Conservation (phyloP, 2,888 invertebrate genomes). For the Nematopogon swammerdamellus region DNA sequence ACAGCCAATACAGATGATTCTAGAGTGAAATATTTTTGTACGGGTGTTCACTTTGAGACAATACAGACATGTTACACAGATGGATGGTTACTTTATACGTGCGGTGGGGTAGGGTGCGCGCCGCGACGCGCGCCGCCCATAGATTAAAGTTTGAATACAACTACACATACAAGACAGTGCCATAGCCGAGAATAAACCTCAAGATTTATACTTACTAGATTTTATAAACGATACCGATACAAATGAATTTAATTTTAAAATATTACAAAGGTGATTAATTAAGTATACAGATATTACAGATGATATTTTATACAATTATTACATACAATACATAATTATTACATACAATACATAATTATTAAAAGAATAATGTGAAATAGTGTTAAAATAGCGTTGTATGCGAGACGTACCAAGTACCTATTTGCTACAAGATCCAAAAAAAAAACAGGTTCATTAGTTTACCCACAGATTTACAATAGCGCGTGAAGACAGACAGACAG, state of each 20-base stretch:
- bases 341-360: conserved; percentile 49
- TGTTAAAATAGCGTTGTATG: conserved; percentile 40
- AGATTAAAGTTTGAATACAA: conserved; percentile 50
- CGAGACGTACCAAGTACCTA: conserved; percentile 33
- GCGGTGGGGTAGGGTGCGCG: conserved; percentile 14
- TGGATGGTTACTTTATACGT: neutral
- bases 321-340: conserved; percentile 50
- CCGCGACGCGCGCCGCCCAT: conserved; percentile 25
- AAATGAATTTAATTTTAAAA: conserved; percentile 58
- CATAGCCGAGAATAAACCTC: conserved; percentile 51
- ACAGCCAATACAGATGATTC: conserved; percentile 46
- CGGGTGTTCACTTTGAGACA: conserved; percentile 25
- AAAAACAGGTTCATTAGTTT: conserved; percentile 18
- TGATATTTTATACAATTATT: conserved; percentile 59
- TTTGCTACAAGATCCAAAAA: conserved; percentile 12
- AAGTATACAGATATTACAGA: conserved; percentile 58
- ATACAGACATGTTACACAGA: conserved; percentile 15
- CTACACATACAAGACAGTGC: conserved; percentile 34
- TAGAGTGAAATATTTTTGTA: conserved; percentile 55
- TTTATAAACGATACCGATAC: conserved; percentile 48
- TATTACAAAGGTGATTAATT: conserved; percentile 56
- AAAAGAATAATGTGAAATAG: conserved; percentile 49
- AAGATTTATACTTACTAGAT: conserved; percentile 55
- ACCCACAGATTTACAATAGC: neutral
- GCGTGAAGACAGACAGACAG: too few species aligned